Evolutionary conservation across 1,140 invertebrate genomes (phyloP).

Genomic region (Calephelis nemesis): DNA sequence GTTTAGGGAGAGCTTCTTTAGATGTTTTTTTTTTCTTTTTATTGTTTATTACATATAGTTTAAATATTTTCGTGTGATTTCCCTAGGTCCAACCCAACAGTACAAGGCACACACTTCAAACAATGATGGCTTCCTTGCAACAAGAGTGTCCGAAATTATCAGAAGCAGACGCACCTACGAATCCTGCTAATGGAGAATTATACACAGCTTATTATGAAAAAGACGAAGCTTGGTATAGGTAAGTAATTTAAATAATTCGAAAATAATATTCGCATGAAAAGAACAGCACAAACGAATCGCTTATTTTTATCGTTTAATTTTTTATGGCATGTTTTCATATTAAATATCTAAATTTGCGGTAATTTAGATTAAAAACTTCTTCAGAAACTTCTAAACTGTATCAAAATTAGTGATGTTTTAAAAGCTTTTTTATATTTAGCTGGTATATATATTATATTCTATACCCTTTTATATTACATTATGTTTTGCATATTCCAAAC

Average conservation of each 20-base stretch:
- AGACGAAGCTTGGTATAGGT: slow-evolving; percentile 81
- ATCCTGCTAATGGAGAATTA: slow-evolving; percentile 70
- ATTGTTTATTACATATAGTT: not conserved
- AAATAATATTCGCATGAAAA: not conserved
- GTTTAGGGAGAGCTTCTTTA: no score
- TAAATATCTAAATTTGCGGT: no score
- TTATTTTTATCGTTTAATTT: no score
- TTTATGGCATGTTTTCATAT: no score
- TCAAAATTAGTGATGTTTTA: no score
- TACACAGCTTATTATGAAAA: slow-evolving; percentile 80
- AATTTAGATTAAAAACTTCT: no score
- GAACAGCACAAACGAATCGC: no score
- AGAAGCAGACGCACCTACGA: slow-evolving; percentile 49
- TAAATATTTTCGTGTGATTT: not conserved
- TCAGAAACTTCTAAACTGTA: no score
- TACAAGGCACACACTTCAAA: slow-evolving; percentile 55
- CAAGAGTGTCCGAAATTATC: slow-evolving; percentile 64
- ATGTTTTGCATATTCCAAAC: no score
- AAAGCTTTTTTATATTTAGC: no score
- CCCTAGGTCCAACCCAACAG: slow-evolving; percentile 67
- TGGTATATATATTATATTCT: no score
- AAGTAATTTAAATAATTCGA: slow-evolving; percentile 28
- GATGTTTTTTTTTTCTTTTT: not conserved
- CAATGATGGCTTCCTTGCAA: slow-evolving; percentile 79
- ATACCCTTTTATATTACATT: no score